Evolutionary conservation across 1,140 invertebrate genomes (phyloP).

Genomic region (Bicyclus anynana): DNA sequence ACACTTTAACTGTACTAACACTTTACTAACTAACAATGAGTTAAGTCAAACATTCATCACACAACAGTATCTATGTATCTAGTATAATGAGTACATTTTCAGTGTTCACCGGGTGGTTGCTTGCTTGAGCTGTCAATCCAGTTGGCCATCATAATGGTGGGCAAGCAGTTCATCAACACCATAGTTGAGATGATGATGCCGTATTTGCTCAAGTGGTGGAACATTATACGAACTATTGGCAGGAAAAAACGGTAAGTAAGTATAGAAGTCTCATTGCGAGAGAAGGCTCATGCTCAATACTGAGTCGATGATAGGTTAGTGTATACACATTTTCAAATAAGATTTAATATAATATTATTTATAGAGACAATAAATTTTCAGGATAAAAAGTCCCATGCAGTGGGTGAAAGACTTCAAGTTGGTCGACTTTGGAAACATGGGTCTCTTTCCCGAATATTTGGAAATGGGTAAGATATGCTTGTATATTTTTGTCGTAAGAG

Average conservation of each 20-base stretch:
- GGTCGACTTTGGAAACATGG: slow-evolving; percentile 91
- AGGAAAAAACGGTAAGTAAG: slow-evolving; percentile 55
- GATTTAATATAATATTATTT: too few relatives aligned
- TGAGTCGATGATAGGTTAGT: too few relatives aligned
- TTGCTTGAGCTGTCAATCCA: slow-evolving; percentile 95
- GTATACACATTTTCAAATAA: too few relatives aligned
- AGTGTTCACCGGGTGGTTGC: slow-evolving; percentile 93
- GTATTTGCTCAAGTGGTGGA: slow-evolving; percentile 85
- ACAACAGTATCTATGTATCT: slow-evolving; percentile 86
- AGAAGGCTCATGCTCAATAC: too few relatives aligned
- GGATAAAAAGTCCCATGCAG: slow-evolving; percentile 76
- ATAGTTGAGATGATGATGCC: slow-evolving; percentile 89
- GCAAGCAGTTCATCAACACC: slow-evolving; percentile 96
- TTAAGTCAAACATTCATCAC: too few relatives aligned
- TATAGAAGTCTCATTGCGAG: too few relatives aligned
- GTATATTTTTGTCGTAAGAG: too few relatives aligned
- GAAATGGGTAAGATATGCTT: slow-evolving; percentile 89
- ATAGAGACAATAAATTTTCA: too few relatives aligned
- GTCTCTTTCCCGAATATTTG: slow-evolving; percentile 97
- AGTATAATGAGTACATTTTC: slow-evolving; percentile 18
- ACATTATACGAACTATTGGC: slow-evolving; percentile 79
- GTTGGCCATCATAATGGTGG: slow-evolving; percentile 96
- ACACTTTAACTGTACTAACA: too few relatives aligned
- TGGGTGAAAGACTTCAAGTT: slow-evolving; percentile 96
- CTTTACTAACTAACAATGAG: too few relatives aligned